Conservation (phyloP, 2,113 vertebrate genomes). For the Vireo altiloquus region DNA sequence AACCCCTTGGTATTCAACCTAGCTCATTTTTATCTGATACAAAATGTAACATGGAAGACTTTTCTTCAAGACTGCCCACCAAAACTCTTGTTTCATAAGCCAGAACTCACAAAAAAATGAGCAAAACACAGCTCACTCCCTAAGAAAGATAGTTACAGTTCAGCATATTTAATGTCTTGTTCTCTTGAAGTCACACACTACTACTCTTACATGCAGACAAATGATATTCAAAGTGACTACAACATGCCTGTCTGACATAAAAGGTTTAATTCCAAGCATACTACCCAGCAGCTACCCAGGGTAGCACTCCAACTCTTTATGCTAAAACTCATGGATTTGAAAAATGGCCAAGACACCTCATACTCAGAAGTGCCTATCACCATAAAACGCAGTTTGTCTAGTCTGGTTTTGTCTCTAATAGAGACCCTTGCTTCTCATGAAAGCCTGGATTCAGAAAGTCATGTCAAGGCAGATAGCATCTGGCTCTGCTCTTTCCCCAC, state of each 20-base stretch:
- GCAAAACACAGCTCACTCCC: not conserved
- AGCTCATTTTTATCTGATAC: not conserved
- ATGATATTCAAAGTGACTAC: not conserved
- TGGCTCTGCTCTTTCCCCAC: not conserved
- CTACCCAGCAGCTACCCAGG: not conserved
- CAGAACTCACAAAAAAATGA: not conserved
- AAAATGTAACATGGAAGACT: not conserved
- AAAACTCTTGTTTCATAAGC: not conserved
- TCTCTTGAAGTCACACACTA: not conserved
- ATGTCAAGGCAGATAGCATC: not conserved
- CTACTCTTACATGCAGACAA: not conserved
- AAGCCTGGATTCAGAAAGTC: constrained; percentile 36
- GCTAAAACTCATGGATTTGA: not conserved
- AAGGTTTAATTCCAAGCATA: not conserved
- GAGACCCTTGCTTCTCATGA: not conserved
- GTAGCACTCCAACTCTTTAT: not conserved
- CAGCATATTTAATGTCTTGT: not conserved
- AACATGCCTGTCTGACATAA: not conserved
- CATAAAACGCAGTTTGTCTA: not conserved
- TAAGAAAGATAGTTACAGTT: not conserved
- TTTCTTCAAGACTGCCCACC: not conserved
- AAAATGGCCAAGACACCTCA: not conserved
- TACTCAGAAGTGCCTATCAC: not conserved
- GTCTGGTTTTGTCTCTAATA: not conserved
- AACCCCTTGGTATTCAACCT: not conserved